Evolutionary conservation across 1,140 invertebrate genomes (phyloP), one percentile per base, ranked within the genome.

Genomic region (Drosophila burlai): DNA sequence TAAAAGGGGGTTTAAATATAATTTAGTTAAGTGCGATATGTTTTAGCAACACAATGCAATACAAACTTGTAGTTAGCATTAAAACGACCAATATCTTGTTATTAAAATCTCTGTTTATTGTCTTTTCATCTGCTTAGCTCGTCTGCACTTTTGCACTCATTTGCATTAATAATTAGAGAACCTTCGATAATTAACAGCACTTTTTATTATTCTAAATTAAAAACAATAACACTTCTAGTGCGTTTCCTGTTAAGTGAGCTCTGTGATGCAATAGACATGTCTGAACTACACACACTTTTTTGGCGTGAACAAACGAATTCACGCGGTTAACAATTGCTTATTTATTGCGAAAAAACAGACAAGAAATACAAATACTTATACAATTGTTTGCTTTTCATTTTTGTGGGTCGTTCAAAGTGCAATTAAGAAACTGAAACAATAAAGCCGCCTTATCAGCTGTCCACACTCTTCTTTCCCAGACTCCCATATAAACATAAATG

Each of bases 341-440:
- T 72, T 72, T 29, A 36, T 72, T 73, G 66, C 69, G 24, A 66
- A 66, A 50, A 47, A 54, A 43, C 15, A 40, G 26, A 29, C 38
- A 43, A 40, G 34, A 29, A 38, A 45, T 24, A 43, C 42, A 59
- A 45, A 21, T 34, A 55, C 52, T n/a, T n/a, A 38, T 38, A 55
- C 26, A 24, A 62, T 31, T 34, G 15, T 24, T 46, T n/a, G 24
- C 42, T 42, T 26, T 42, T 49, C 8, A 21, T 29, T 31, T 61
- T 69, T 57, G 49, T 77, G 18, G 58, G 29, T 40, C 34, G 75
- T 69, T n/a, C 75, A 79, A 79, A 79, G 76, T 78, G 46, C 75
- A 79, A 63, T 34, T 45, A 55, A 62, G 50, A 69, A 55, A 59
- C 54, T 55, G 24, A 50, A 71, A 67, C 54, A 78, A 71, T 71